Evolutionary conservation across 2,797 vertebrate genomes (phyloP).

Genomic region (Chelon labrosus): DNA sequence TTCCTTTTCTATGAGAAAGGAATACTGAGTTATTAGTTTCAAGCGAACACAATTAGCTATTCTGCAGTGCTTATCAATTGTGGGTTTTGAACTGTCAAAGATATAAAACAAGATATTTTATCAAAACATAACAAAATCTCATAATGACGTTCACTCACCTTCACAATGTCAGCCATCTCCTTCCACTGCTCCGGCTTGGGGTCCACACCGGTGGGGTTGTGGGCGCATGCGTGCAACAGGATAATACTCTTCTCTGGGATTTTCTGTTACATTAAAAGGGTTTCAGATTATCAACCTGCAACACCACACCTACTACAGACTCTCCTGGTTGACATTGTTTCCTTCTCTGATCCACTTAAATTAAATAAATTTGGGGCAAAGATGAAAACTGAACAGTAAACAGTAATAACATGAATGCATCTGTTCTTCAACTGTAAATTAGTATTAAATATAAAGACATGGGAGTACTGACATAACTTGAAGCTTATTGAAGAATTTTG

Average conservation of each 20-base stretch:
- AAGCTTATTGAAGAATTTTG: background rate
- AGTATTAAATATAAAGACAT: background rate
- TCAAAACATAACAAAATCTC: background rate
- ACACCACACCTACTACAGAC: background rate
- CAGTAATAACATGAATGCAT: background rate
- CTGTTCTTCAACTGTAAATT: background rate
- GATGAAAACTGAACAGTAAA: background rate
- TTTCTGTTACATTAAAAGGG: slow-evolving; percentile 85
- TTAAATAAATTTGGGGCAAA: background rate
- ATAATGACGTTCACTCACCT: slow-evolving; percentile 81
- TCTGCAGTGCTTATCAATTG: slow-evolving; percentile 1
- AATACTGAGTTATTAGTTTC: slow-evolving; percentile 8
- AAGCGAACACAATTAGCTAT: slow-evolving; percentile 10
- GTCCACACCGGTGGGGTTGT: slow-evolving; percentile 99
- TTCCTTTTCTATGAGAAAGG: slow-evolving; percentile 89
- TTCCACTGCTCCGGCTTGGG: slow-evolving; percentile 96
- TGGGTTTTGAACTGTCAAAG: slow-evolving; percentile 22
- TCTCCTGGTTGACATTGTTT: background rate
- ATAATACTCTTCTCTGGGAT: slow-evolving; percentile 95
- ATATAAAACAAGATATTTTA: background rate
- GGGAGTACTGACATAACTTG: background rate
- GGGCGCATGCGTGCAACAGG: slow-evolving; percentile 95
- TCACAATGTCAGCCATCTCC: slow-evolving; percentile 89
- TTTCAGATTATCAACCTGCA: slow-evolving; percentile 8
- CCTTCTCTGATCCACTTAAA: background rate